phyloP scores from a whole-genome alignment of 2,113 vertebrate genomes.

The Ammodytes marinus region DNA sequence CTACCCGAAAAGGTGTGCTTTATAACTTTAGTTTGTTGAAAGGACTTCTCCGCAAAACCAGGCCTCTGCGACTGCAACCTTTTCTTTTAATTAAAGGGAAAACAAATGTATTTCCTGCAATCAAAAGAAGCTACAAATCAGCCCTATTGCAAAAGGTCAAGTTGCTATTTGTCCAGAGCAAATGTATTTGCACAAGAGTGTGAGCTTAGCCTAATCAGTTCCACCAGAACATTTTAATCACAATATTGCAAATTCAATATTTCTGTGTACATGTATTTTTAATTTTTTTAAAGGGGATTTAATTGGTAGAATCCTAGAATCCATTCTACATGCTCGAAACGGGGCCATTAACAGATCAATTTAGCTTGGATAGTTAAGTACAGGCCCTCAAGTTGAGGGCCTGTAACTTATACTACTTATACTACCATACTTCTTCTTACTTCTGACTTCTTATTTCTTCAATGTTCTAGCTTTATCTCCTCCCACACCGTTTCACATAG shows the following conservation, averaged over 20 bases:
- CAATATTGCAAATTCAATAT: not conserved
- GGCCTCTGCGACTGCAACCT: not conserved
- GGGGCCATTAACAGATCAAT: too few species aligned
- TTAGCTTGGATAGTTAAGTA: too few species aligned
- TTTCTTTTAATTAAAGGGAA: slow-evolving; percentile 49
- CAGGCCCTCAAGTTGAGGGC: too few species aligned
- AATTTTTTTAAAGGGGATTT: too few species aligned
- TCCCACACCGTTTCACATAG: too few species aligned
- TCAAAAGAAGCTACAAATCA: slow-evolving; percentile 12
- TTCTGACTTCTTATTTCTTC: too few species aligned
- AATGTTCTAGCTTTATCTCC: too few species aligned
- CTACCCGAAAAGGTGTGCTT: not conserved
- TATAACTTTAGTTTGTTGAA: not conserved
- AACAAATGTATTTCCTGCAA: slow-evolving; percentile 18
- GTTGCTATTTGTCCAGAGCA: slow-evolving; percentile 19
- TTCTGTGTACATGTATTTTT: too few species aligned
- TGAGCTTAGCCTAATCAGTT: not conserved
- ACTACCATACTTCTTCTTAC: too few species aligned
- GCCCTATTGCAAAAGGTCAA: slow-evolving; percentile 30
- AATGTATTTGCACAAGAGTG: not conserved
- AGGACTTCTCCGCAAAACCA: not conserved
- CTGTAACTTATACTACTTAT: too few species aligned
- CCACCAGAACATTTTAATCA: not conserved
- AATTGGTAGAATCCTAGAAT: too few species aligned
- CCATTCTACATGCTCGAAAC: too few species aligned